Evolutionary conservation across 2,113 vertebrate genomes (phyloP).

Genomic region (Nettapus auritus): DNA sequence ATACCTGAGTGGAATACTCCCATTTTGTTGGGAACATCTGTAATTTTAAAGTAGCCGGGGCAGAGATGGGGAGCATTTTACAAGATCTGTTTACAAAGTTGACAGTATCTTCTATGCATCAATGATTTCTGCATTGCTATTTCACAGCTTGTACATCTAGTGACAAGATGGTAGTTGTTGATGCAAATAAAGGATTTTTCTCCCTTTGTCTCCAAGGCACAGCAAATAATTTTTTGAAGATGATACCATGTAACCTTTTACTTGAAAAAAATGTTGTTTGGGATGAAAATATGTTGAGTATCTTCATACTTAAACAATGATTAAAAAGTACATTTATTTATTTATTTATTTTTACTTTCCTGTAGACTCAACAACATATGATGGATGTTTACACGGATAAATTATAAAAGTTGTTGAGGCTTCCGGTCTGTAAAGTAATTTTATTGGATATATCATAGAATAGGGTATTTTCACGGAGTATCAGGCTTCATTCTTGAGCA

Average conservation of each 20-base stretch:
- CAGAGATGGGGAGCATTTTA: background rate
- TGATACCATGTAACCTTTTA: accelerated
- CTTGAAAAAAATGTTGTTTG: background rate
- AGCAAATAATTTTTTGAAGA: background rate
- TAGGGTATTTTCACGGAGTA: background rate
- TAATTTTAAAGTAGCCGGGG: background rate
- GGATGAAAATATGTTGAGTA: background rate
- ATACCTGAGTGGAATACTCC: background rate
- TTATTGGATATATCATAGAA: background rate
- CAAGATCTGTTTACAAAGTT: background rate
- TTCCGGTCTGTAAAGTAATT: background rate
- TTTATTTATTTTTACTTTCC: background rate
- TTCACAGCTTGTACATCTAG: background rate
- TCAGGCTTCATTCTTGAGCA: background rate
- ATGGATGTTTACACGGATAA: background rate
- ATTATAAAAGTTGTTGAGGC: background rate
- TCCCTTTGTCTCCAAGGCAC: background rate
- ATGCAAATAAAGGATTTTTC: background rate
- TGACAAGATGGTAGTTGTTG: background rate
- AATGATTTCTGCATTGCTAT: background rate
- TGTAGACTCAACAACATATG: background rate
- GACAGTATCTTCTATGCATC: background rate
- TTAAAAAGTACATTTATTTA: background rate
- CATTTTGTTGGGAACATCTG: background rate
- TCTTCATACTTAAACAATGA: background rate